Evolutionary conservation across 53 echinoderm and acorn worm genomes (phyloP).

Genomic region (Echinarachnius parma): DNA sequence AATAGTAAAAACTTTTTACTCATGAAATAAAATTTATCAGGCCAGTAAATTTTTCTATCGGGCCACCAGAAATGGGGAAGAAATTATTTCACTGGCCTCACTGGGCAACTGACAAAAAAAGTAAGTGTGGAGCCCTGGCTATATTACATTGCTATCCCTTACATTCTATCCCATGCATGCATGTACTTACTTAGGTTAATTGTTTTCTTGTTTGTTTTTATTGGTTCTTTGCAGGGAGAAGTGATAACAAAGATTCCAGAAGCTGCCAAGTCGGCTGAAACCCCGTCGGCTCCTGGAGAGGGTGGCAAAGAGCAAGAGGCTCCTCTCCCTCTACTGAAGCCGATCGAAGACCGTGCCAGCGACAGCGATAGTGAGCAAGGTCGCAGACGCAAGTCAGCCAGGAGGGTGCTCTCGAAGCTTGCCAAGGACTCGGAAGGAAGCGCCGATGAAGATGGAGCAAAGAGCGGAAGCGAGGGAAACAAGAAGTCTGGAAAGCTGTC

Average conservation of each 20-base stretch:
- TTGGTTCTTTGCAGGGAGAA: constrained; percentile 32
- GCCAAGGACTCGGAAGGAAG: neutral
- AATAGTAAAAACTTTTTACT: neutral
- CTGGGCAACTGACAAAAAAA: neutral
- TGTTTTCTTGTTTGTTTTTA: neutral
- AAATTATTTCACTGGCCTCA: neutral
- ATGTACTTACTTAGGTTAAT: neutral
- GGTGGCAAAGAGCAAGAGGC: constrained; percentile 7
- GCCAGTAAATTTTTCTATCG: neutral
- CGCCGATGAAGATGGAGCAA: constrained; percentile 10
- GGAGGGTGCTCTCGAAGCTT: constrained; percentile 4
- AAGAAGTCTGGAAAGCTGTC: neutral
- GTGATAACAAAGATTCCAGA: constrained; percentile 14
- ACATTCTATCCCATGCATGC: neutral
- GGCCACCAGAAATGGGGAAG: neutral
- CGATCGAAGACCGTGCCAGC: constrained; percentile 11
- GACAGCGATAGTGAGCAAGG: constrained; percentile 33
- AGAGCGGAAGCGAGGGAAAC: neutral
- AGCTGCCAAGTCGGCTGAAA: neutral
- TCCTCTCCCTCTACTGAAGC: constrained; percentile 1
- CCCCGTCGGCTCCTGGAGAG: constrained; percentile 3
- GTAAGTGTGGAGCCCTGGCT: too few species aligned
- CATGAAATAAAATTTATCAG: neutral
- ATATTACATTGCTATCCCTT: too few species aligned
- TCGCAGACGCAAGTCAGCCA: constrained; percentile 5